These are phyloP conservation scores for Neoarius graeffei DNA, from an alignment of 2,113 vertebrate species.

Conservation along the genomic window DNA sequence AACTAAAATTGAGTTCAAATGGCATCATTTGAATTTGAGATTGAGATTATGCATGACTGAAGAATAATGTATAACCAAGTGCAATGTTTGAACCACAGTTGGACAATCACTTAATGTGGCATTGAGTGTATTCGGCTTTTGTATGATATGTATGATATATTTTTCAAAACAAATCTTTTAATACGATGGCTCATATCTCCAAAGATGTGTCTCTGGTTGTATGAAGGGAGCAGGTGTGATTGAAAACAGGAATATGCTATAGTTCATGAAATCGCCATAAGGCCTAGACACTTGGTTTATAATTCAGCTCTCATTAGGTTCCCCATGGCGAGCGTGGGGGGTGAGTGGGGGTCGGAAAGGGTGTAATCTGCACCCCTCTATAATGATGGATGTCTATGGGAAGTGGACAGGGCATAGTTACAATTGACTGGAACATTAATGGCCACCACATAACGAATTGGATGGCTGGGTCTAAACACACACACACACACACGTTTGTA, in stretches of 20 bases:
- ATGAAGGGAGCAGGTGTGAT: constrained; percentile 67
- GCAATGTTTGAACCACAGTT: neutral
- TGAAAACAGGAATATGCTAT: constrained; percentile 53
- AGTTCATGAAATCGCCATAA: constrained; percentile 70
- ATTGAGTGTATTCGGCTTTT: neutral
- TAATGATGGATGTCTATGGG: constrained; percentile 79
- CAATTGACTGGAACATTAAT: constrained; percentile 73
- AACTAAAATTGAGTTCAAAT: constrained; percentile 2
- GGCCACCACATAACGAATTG: constrained; percentile 64
- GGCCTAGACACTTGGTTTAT: constrained; percentile 69
- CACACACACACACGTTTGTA: constrained; percentile 33
- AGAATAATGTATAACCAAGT: neutral
- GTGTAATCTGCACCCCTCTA: constrained; percentile 53
- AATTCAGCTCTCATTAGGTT: constrained; percentile 73
- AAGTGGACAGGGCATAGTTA: constrained; percentile 74
- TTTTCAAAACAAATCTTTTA: neutral
- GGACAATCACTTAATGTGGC: neutral
- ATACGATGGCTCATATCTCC: neutral
- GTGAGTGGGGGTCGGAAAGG: constrained; percentile 37
- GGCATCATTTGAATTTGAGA: neutral
- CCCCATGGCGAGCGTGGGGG: constrained; percentile 62
- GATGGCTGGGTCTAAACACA: constrained; percentile 58
- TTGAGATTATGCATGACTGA: neutral
- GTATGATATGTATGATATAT: neutral
- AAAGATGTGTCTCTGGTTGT: neutral